Conservation (phyloP, 92 coral and sea anemone species). For the Palythoa heliodiscus region DNA sequence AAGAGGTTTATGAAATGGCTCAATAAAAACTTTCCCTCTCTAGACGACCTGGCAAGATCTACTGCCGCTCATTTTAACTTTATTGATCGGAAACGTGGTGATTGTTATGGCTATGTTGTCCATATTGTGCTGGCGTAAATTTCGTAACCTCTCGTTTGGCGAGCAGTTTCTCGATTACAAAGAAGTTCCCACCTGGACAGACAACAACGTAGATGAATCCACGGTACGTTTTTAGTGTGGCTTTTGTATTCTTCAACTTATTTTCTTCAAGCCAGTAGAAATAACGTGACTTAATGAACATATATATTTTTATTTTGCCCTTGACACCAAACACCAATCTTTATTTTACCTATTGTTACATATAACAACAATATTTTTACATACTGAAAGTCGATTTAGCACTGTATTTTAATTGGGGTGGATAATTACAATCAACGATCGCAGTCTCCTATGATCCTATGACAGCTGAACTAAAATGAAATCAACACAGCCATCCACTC, state of each 20-base stretch:
- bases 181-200: constrained; percentile 74
- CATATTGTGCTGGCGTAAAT: constrained; percentile 83
- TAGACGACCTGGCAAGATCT: constrained; percentile 42
- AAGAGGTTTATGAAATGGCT: neutral
- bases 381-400: no score
- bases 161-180: constrained; percentile 91
- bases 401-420: no score
- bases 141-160: constrained; percentile 75
- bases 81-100: constrained; percentile 54
- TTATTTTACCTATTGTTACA: no score
- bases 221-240: constrained; percentile 4
- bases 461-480: no score
- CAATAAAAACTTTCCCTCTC: neutral
- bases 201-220: constrained; percentile 58
- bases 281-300: no score
- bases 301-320: no score
- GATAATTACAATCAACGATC: no score
- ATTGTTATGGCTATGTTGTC: constrained; percentile 73
- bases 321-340: no score
- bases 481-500: no score
- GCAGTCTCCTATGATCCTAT: no score
- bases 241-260: neutral
- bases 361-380: no score
- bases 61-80: constrained; percentile 63
- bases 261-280: no score